Base-by-base conservation (phyloP, 2,797 vertebrate genomes). In the Triplophysa yarkandensis region DNA sequence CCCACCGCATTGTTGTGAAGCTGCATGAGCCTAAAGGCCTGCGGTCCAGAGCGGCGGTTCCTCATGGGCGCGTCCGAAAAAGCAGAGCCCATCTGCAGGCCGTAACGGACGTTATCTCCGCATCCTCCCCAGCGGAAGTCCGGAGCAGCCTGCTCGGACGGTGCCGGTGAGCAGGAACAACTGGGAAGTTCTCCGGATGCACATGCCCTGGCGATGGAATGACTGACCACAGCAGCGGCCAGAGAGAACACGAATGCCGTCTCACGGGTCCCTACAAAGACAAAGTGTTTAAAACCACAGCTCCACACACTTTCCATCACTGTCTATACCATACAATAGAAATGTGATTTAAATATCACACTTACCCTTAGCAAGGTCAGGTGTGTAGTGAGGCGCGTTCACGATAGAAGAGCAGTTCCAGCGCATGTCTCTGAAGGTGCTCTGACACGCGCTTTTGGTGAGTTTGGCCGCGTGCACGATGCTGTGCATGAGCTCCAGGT, bases 321-420 rank as follows among this genome's bases (percentile, higher is more conserved):
- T n/a, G n/a, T n/a, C n/a, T n/a, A n/a, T n/a, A n/a, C n/a, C n/a
- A 36, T 36, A 36, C 9, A 36, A 36, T 36, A 43, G 4, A 54
- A 16, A 32, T 23, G 16, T 21, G 48, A 13, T 7, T 6, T 11
- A 25, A 28, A 58, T 9, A 17, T 23, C 19, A 27, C 4, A n/a
- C 32, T 41, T 77, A 89, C 89, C 89, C 82, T 86, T 88, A 4
- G 72, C 71, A 70, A 93, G 86, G 32, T 92, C 91, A 0, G 90
- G 90, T 0, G 83, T 83, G 25, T 92, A 91, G 66, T 82, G 67
- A 32, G 92, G 91, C 2, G 91, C 91, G 0, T 61, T 74, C 6
- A 76, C 85, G 68, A 92, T 50, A 50, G 89, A 91, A 8, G 92
- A 91, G 67, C 92, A 93, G 83, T 92, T 93, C 92, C 92, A 93